Conservation (phyloP, 1,140 invertebrate species). For the Panulirus ornatus region DNA sequence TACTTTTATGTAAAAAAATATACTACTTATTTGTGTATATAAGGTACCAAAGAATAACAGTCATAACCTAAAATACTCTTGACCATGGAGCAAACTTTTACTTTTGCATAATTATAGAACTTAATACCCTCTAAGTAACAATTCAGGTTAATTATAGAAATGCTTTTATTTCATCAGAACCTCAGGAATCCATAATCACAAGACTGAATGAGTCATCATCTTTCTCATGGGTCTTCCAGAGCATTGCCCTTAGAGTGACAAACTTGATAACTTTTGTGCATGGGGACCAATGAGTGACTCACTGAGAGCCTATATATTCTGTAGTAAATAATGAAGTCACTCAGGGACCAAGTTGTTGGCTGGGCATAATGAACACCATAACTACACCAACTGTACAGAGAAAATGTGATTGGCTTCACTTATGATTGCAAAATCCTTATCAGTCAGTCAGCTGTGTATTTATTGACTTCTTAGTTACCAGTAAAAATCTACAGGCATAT, state of each 20-base stretch:
- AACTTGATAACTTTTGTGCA: not conserved
- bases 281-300: not conserved
- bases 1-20: too few species aligned
- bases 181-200: not conserved
- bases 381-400: not conserved
- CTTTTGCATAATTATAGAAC: not conserved
- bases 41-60: too few species aligned
- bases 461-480: too few species aligned
- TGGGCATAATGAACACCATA: not conserved
- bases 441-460: too few species aligned
- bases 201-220: not conserved
- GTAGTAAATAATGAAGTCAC: not conserved
- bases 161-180: not conserved
- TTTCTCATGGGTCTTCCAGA: constrained; percentile 15
- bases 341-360: constrained; percentile 1
- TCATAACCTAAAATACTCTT: not conserved
- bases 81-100: not conserved
- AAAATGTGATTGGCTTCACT: not conserved
- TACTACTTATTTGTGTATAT: too few species aligned
- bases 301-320: not conserved
- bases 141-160: not conserved
- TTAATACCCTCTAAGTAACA: not conserved
- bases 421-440: not conserved
- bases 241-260: not conserved
- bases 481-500: not conserved